Evolutionary conservation across 1,140 invertebrate genomes (phyloP).

Genomic region (Oryctes rhinoceros): DNA sequence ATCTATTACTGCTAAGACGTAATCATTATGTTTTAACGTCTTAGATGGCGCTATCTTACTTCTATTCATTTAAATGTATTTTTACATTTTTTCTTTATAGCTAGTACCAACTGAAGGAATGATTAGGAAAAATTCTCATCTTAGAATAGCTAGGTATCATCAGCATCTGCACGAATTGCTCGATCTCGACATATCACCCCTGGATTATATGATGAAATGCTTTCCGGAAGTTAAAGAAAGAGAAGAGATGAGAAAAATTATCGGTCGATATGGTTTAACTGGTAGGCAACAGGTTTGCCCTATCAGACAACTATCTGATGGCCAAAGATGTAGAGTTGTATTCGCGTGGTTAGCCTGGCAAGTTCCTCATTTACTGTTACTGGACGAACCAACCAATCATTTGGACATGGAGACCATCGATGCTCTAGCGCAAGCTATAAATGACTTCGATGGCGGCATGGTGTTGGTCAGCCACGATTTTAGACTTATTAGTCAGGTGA

Average conservation of each 20-base stretch:
- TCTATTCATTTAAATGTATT: not conserved
- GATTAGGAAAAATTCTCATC: conserved; percentile 97
- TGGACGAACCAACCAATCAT: conserved; percentile 99
- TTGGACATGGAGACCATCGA: conserved; percentile 99
- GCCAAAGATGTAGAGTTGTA: conserved; percentile 97
- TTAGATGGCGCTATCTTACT: no score
- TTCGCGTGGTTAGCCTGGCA: conserved; percentile 98
- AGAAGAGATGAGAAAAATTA: conserved; percentile 99
- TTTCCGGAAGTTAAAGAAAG: conserved; percentile 98
- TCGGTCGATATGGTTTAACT: conserved; percentile 96
- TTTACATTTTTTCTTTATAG: conserved; percentile 62
- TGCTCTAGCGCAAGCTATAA: conserved; percentile 96
- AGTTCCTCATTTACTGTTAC: conserved; percentile 89
- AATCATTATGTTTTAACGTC: no score
- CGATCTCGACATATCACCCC: conserved; percentile 92
- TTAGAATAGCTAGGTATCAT: conserved; percentile 97
- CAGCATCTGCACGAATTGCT: conserved; percentile 98
- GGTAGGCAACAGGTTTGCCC: conserved; percentile 97
- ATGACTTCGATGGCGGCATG: conserved; percentile 98
- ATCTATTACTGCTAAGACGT: no score
- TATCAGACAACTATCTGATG: conserved; percentile 97
- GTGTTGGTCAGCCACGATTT: conserved; percentile 98
- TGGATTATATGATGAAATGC: conserved; percentile 98
- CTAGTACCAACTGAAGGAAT: conserved; percentile 94
- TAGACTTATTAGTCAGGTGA: conserved; percentile 96